phyloP scores from a whole-genome alignment of 2,113 vertebrate species.

The Grallaria varia region DNA sequence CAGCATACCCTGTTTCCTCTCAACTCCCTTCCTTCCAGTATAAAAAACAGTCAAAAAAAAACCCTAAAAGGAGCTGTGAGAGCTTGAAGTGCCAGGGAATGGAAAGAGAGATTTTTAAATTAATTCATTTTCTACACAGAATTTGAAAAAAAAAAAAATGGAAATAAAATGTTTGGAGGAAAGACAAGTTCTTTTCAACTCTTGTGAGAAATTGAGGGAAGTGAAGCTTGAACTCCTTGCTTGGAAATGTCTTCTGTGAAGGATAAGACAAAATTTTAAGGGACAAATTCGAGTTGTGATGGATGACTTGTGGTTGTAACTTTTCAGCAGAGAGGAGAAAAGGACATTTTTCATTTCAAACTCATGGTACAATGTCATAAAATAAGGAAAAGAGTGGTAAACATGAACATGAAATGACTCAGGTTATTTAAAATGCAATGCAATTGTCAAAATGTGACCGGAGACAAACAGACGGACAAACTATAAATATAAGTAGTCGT shows the following conservation, averaged over 20 bases:
- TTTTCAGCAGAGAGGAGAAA: slow-evolving; percentile 25
- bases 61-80: not conserved
- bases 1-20: not conserved
- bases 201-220: not conserved
- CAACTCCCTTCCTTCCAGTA: not conserved
- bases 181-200: not conserved
- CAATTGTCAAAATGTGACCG: slow-evolving; percentile 40
- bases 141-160: not conserved
- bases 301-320: slow-evolving; percentile 39
- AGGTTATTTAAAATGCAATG: slow-evolving; percentile 32
- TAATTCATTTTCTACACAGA: not conserved
- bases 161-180: not conserved
- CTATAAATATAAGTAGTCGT: slow-evolving; percentile 36
- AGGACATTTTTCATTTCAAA: slow-evolving; percentile 51
- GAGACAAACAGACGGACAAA: slow-evolving; percentile 9
- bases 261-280: not conserved
- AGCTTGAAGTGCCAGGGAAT: not conserved
- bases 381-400: slow-evolving; percentile 42
- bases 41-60: not conserved
- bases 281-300: slow-evolving; percentile 6
- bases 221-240: not conserved
- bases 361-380: slow-evolving; percentile 48
- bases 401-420: slow-evolving; percentile 27
- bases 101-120: not conserved
- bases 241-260: not conserved